Conservation (phyloP, 2,888 invertebrate species). For the Microctonus brassicae region DNA sequence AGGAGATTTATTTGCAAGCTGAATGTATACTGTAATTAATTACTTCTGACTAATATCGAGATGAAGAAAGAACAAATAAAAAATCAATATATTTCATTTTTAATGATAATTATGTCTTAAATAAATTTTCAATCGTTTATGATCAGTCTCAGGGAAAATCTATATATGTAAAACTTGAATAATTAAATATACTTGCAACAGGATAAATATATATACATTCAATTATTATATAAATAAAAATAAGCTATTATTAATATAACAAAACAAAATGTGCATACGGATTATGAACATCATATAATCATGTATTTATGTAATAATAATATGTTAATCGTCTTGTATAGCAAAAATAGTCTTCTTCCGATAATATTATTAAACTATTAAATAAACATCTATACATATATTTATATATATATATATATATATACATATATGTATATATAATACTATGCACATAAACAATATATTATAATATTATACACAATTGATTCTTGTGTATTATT, state of each 20-base stretch:
- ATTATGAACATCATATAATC: conserved; percentile 21
- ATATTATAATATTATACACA: too few species aligned
- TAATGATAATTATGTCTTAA: conserved; percentile 3
- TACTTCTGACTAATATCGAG: neutral
- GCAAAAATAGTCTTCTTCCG: conserved; percentile 14
- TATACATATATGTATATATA: too few species aligned
- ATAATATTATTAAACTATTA: conserved; percentile 10
- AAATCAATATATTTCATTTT: neutral
- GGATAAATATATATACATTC: conserved; percentile 27
- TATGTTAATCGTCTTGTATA: neutral
- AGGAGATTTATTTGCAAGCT: neutral
- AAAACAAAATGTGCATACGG: neutral
- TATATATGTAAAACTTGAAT: conserved; percentile 59
- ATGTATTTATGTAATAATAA: conserved; percentile 22
- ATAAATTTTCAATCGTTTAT: conserved; percentile 58
- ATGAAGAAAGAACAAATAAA: neutral
- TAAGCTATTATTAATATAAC: conserved; percentile 22
- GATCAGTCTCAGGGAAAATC: conserved; percentile 67
- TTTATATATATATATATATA: too few species aligned
- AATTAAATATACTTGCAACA: conserved; percentile 31
- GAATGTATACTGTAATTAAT: neutral
- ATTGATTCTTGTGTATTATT: neutral
- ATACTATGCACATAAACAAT: neutral
- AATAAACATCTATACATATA: conserved; percentile 26
- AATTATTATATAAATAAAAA: conserved; percentile 19